Conservation (phyloP, 2,888 invertebrate genomes). For the Oithona nana region DNA sequence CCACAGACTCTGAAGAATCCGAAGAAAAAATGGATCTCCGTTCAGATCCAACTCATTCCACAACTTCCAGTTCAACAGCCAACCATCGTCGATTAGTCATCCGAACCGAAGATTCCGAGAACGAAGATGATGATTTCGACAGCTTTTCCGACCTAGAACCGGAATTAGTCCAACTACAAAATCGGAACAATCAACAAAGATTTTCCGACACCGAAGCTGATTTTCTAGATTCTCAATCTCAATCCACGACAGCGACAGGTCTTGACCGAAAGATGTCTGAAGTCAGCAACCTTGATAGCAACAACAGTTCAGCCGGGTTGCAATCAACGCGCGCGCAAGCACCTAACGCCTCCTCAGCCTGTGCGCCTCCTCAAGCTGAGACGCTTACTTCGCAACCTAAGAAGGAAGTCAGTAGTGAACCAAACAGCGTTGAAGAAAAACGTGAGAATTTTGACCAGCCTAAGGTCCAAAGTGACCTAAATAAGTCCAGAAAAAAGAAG, state of each 20-base stretch:
- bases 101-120: neutral
- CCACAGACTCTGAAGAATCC: too few relatives aligned
- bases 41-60: neutral
- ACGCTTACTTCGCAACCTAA: too few relatives aligned
- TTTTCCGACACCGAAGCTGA: constrained; percentile 11
- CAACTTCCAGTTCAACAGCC: neutral
- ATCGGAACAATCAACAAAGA: neutral
- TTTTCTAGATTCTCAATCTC: neutral
- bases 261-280: neutral
- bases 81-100: neutral
- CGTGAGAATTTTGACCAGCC: neutral
- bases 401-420: neutral
- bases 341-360: neutral
- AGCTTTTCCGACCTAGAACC: neutral
- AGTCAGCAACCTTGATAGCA: neutral
- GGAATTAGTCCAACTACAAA: neutral
- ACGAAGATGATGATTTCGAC: neutral
- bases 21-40: neutral
- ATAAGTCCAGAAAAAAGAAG: neutral
- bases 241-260: neutral
- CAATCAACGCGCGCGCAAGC: neutral
- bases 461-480: neutral
- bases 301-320: neutral
- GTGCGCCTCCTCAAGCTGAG: too few relatives aligned
- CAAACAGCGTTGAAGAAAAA: neutral